Evolutionary conservation across 2,888 invertebrate genomes (phyloP).

Genomic region (Xestobium rufovillosum): DNA sequence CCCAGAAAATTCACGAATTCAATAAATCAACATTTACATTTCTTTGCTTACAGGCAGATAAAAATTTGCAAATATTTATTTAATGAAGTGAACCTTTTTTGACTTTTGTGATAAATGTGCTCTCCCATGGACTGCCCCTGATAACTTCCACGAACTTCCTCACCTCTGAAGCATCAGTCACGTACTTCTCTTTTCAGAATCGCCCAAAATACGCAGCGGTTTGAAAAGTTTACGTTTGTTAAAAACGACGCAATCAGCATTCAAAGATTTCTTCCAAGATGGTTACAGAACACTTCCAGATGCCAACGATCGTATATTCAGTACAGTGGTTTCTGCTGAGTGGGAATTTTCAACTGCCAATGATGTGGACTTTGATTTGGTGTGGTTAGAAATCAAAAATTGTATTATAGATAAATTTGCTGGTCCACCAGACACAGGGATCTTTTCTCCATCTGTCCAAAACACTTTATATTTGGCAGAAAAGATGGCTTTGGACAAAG

Average conservation of each 20-base stretch:
- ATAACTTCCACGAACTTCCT: neutral
- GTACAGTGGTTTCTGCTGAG: conserved; percentile 65
- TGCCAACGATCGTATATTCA: conserved; percentile 67
- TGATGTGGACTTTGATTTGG: conserved; percentile 60
- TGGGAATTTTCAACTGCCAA: conserved; percentile 65
- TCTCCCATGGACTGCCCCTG: no score
- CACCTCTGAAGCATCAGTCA: neutral
- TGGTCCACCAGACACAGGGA: conserved; percentile 62
- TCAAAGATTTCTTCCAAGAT: conserved; percentile 71
- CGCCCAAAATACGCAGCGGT: conserved; percentile 58
- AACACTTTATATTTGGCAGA: conserved; percentile 68
- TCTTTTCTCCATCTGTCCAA: conserved; percentile 72
- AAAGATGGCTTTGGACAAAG: conserved; percentile 58
- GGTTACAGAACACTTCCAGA: conserved; percentile 71
- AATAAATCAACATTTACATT: conserved; percentile 8
- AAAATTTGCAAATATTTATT: neutral
- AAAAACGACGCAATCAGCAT: conserved; percentile 76
- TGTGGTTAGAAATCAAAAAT: conserved; percentile 63
- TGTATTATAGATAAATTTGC: conserved; percentile 69
- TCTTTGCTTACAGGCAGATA: neutral
- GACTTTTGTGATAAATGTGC: no score
- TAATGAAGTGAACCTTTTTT: no score
- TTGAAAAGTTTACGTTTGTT: conserved; percentile 63
- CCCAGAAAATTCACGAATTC: no score
- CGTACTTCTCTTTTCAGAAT: conserved; percentile 37